phyloP scores from a whole-genome alignment of 2,113 vertebrate genomes.

The Calonectris borealis region DNA sequence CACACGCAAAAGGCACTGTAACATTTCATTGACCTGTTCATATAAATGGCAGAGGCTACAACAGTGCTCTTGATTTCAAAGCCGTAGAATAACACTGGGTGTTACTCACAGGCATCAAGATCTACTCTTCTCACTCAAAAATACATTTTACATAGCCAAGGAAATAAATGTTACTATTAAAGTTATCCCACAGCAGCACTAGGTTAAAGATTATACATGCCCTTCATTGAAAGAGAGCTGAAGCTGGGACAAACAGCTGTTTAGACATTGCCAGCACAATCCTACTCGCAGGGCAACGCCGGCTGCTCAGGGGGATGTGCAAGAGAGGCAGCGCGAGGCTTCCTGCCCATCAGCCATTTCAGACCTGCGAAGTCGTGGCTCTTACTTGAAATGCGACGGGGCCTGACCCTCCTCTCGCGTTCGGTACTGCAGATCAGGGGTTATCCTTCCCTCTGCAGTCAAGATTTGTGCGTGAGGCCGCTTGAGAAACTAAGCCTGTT shows the following conservation, averaged over 20 bases:
- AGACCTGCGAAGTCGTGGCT: no score
- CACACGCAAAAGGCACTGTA: neutral
- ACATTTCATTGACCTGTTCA: neutral
- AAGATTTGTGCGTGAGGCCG: neutral
- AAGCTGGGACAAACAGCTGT: neutral
- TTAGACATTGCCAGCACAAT: neutral
- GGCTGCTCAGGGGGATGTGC: neutral
- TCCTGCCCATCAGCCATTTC: neutral
- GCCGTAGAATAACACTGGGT: neutral
- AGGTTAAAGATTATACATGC: neutral
- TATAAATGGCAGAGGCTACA: neutral
- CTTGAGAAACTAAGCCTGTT: neutral
- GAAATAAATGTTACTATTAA: neutral
- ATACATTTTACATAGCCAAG: neutral
- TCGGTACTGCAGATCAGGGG: neutral
- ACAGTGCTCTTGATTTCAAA: neutral
- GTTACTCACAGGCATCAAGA: neutral
- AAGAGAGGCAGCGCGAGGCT: accelerated
- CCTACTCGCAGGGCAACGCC: neutral
- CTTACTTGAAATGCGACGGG: accelerated
- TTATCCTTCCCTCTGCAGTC: neutral
- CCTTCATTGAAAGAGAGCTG: neutral
- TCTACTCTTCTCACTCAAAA: neutral
- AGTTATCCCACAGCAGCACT: neutral
- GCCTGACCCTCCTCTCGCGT: neutral